Percentiles rank a stretch among this genome's conserved stretches.
phyloP scores from a whole-genome alignment of 2,797 vertebrate genomes.

The Hapalemur alaotrensis region DNA sequence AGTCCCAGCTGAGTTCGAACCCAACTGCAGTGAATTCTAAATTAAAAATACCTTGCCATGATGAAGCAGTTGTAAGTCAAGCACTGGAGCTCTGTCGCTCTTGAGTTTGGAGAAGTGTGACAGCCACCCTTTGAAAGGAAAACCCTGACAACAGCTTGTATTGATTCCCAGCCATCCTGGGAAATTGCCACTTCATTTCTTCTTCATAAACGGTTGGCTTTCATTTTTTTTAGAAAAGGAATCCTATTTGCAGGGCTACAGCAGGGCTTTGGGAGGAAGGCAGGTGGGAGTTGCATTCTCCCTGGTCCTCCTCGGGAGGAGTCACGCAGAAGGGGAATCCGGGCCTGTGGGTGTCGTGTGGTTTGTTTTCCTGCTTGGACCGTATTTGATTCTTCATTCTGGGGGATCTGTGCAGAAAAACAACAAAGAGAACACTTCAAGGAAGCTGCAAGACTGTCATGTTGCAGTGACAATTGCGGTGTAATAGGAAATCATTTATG shows the following conservation, averaged over 20 bases:
- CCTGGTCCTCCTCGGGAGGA: not conserved
- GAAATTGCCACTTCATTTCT: slow-evolving; percentile 78
- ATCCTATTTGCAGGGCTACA: not conserved
- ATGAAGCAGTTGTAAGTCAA: slow-evolving; percentile 78
- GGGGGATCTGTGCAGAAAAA: slow-evolving; percentile 77
- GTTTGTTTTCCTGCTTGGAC: slow-evolving; percentile 30
- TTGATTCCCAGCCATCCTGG: slow-evolving; percentile 75
- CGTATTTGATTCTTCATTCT: slow-evolving; percentile 66
- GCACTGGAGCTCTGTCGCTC: slow-evolving; percentile 56
- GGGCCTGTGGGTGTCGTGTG: not conserved
- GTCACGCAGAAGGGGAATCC: not conserved
- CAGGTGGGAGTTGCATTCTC: slow-evolving; percentile 14
- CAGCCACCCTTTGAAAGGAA: slow-evolving; percentile 66
- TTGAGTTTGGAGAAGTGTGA: slow-evolving; percentile 52
- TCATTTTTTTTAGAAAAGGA: slow-evolving; percentile 2
- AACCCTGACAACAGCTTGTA: slow-evolving; percentile 58
- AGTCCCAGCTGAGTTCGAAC: slow-evolving; percentile 78
- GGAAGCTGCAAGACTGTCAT: slow-evolving; percentile 72
- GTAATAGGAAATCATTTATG: slow-evolving; percentile 73
- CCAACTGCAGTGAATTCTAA: slow-evolving; percentile 78
- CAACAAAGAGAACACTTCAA: slow-evolving; percentile 80
- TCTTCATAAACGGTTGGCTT: slow-evolving; percentile 39
- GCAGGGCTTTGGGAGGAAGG: not conserved
- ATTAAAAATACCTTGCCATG: slow-evolving; percentile 80
- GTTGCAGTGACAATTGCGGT: slow-evolving; percentile 78